Evolutionary conservation across 2,113 vertebrate species (phyloP), one percentile per base, ranked within the genome.

Genomic region (Dipodomys spectabilis): DNA sequence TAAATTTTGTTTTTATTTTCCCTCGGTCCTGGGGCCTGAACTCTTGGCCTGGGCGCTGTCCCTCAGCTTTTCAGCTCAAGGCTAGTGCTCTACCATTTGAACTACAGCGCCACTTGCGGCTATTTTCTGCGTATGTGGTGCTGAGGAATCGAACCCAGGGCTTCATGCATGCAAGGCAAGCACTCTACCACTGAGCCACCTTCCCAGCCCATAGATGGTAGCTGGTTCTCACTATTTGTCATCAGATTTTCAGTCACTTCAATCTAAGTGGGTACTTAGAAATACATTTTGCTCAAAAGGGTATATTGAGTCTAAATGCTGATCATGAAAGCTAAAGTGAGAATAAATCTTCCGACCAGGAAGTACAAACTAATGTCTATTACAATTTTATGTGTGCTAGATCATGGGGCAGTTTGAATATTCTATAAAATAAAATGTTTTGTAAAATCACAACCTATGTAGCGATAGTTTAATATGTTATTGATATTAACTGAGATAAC

Each of bases 251-350:
- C 18, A 92, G 5, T 65, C 64, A 90, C 49, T 89, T 75, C 25
- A 39, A 35, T 57, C 71, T 11, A 87, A 67, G n/a, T 86, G 84
- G 75, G 74, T 78, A 68, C 30, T 62, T 87, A 39, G 89, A 85
- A n/a, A 35, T 91, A 57, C 53, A 35, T 22, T 78, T 93, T 6
- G 22, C 19, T 39, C 12, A 32, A 53, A 86, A 78, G 39, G 68
- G 23, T 69, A 8, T 92, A 64, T 92, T 92, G 78, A 88, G 83
- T 82, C 60, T 87, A 49, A 92, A 67, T 73, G 65, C 25, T 74
- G 71, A 73, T 77, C 45, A 35, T 39, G 15, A 91, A 96, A 57
- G 89, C 69, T 91, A 90, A 90, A 75, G 62, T 86, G 92, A 74
- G 90, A 49, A 90, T 22, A 80, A 44, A 8, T 84, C 53, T 96